These are phyloP conservation scores for Prolemur simus DNA, from an alignment of 2,113 vertebrate species.

Conservation along the genomic window DNA sequence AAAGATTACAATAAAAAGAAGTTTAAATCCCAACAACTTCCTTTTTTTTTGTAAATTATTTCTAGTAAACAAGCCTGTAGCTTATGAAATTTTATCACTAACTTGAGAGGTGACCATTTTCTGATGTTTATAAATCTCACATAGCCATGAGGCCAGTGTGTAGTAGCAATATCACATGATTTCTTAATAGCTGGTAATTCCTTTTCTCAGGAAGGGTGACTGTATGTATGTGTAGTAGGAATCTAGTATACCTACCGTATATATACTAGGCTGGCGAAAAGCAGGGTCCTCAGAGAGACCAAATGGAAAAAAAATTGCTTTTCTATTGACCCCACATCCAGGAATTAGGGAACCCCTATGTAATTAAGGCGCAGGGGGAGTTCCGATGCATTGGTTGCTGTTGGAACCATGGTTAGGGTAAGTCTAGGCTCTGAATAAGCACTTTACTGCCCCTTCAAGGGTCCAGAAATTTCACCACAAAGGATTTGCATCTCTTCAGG, in stretches of 20 bases:
- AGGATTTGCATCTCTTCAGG: not conserved
- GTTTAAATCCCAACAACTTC: not conserved
- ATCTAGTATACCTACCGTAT: too few species aligned
- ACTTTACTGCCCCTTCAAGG: not conserved
- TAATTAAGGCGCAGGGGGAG: constrained; percentile 29
- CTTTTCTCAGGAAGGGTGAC: not conserved
- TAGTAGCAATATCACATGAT: not conserved
- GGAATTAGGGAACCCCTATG: constrained; percentile 36
- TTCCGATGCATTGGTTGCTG: not conserved
- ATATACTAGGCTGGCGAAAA: not conserved
- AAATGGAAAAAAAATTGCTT: constrained; percentile 69
- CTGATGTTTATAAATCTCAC: not conserved
- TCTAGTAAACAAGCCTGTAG: not conserved
- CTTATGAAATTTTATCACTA: not conserved
- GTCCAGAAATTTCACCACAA: not conserved
- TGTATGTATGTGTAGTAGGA: not conserved
- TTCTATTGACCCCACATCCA: constrained; percentile 26
- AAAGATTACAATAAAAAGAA: not conserved
- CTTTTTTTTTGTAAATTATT: not conserved
- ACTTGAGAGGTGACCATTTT: not conserved
- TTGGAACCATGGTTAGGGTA: not conserved
- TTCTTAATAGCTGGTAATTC: not conserved
- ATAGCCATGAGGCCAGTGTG: not conserved
- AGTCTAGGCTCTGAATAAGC: not conserved
- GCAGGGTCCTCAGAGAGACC: constrained; percentile 46